Conservation (phyloP, 2,113 vertebrate species). For the Planiliza haematocheilus region DNA sequence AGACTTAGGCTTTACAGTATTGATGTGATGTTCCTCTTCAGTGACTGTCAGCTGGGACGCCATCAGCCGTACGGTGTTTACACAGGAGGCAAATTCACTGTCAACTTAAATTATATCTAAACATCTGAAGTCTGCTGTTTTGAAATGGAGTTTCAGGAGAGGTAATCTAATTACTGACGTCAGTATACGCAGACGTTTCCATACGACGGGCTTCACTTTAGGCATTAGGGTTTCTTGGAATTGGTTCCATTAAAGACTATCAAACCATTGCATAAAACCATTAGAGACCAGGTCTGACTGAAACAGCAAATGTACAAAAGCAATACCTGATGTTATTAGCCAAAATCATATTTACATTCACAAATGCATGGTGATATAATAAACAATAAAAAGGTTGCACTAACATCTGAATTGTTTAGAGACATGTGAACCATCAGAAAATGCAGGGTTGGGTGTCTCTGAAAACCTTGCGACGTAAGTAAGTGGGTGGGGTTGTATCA, state of each 20-base stretch:
- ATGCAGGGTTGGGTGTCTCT: constrained; percentile 12
- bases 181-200: constrained; percentile 11
- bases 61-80: constrained; percentile 36
- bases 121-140: constrained; percentile 19
- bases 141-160: constrained; percentile 3
- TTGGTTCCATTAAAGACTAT: not conserved
- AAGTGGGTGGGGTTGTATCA: constrained; percentile 9
- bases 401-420: constrained; percentile 30
- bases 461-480: constrained; percentile 4
- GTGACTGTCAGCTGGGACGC: constrained; percentile 27
- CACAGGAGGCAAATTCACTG: constrained; percentile 30
- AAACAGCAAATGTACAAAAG: constrained; percentile 57
- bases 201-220: not conserved
- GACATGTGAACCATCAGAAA: constrained; percentile 9
- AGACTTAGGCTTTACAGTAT: constrained; percentile 31
- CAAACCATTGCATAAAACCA: constrained; percentile 18
- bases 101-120: constrained; percentile 8
- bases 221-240: not conserved
- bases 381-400: constrained; percentile 37
- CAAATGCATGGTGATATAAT: constrained; percentile 24
- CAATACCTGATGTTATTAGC: constrained; percentile 57
- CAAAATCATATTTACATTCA: constrained; percentile 34
- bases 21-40: constrained; percentile 32
- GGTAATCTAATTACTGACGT: constrained; percentile 11
- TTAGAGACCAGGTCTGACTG: constrained; percentile 12